Percentiles rank a stretch among this genome's conserved stretches.
These are phyloP conservation scores for Brachionus rubens DNA, from an alignment of 1,140 invertebrate genomes.

Conservation along the genomic window DNA sequence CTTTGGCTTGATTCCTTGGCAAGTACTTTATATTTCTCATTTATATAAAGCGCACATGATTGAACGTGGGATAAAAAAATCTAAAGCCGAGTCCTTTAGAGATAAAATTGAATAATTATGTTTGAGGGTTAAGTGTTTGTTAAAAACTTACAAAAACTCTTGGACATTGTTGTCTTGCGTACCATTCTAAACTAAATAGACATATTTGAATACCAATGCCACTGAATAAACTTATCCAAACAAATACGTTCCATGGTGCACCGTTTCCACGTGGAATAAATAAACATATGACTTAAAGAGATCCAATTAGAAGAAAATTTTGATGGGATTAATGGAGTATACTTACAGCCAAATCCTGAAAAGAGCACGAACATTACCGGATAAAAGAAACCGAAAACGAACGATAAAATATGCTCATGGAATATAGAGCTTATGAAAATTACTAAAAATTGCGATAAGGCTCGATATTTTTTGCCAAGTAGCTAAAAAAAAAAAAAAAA, in stretches of 20 bases:
- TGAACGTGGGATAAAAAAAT: constrained; percentile 32
- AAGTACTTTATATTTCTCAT: too few species aligned
- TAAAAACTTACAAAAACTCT: constrained; percentile 12
- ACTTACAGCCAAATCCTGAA: constrained; percentile 57
- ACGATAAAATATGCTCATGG: constrained; percentile 78
- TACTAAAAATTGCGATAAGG: constrained; percentile 62
- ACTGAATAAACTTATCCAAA: constrained; percentile 74
- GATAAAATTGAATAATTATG: background rate
- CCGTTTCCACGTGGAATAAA: constrained; percentile 52
- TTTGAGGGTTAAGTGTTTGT: background rate
- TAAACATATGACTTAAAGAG: constrained; percentile 54
- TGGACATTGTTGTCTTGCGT: constrained; percentile 75
- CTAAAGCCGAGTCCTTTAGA: background rate
- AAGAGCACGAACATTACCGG: constrained; percentile 72
- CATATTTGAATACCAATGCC: constrained; percentile 74
- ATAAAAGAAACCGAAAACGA: constrained; percentile 78
- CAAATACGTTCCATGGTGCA: constrained; percentile 70
- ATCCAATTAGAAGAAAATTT: constrained; percentile 51
- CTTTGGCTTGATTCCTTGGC: too few species aligned
- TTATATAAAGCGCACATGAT: constrained; percentile 13
- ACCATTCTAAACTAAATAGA: constrained; percentile 79
- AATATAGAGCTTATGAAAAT: constrained; percentile 69
- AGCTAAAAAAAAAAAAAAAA: too few species aligned
- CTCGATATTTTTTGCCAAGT: constrained; percentile 60
- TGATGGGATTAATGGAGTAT: background rate